A percentile compares a stretch with the other conserved stretches of the same genome.
Conservation (phyloP, 2,113 vertebrate genomes). For the Prinia subflava region DNA sequence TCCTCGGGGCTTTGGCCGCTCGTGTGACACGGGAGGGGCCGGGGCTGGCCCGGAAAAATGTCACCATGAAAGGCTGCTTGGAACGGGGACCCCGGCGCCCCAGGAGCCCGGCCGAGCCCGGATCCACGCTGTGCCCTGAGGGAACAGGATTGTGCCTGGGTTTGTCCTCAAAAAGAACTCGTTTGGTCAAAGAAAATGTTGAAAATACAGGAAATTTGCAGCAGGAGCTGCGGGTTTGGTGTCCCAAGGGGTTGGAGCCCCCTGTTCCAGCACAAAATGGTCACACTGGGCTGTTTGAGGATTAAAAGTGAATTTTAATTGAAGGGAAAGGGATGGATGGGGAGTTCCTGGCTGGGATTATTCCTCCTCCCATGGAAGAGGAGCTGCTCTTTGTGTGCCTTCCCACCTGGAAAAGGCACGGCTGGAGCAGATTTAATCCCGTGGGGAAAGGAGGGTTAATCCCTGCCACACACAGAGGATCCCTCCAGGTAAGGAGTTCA, state of each 20-base stretch:
- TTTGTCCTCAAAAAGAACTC: accelerated
- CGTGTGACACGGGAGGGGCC: conserved; percentile 76
- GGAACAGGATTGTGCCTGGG: accelerated
- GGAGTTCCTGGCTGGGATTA: accelerated
- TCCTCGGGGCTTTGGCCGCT: conserved; percentile 73
- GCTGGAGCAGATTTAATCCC: not conserved
- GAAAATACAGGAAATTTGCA: accelerated
- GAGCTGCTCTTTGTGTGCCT: not conserved
- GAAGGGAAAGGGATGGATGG: not conserved
- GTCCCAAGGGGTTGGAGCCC: accelerated
- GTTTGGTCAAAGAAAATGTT: accelerated
- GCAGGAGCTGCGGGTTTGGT: accelerated
- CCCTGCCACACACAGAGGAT: not conserved
- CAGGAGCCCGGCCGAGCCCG: conserved; percentile 83
- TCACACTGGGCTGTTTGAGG: accelerated
- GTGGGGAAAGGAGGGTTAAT: not conserved
- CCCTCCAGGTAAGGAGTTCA: not conserved
- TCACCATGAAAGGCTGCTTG: conserved; percentile 96
- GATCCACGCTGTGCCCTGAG: conserved; percentile 85
- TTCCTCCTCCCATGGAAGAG: accelerated
- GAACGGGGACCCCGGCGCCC: conserved; percentile 84
- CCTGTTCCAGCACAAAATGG: accelerated
- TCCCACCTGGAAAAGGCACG: not conserved
- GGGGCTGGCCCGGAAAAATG: conserved; percentile 86
- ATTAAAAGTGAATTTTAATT: accelerated